phyloP scores from a whole-genome alignment of 2,888 invertebrate genomes.

The Dermolepida albohirtum region DNA sequence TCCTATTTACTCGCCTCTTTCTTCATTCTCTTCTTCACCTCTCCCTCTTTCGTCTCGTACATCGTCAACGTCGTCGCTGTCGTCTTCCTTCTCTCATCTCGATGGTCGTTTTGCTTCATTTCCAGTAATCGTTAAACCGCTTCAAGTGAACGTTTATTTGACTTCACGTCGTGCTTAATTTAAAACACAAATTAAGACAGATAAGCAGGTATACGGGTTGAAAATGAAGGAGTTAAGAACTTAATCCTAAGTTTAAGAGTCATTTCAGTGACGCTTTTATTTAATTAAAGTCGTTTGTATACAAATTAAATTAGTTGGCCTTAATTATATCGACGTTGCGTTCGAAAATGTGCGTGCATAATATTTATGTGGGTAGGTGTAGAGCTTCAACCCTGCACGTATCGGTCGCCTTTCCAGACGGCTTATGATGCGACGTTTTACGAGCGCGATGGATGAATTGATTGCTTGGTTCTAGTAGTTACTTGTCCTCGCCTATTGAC shows the following conservation, averaged over 20 bases:
- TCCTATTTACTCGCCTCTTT: slow-evolving; percentile 12
- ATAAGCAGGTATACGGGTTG: slow-evolving; percentile 54
- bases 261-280: slow-evolving; percentile 49
- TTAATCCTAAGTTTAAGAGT: slow-evolving; percentile 57
- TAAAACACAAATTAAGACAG: slow-evolving; percentile 59
- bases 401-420: background rate
- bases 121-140: slow-evolving; percentile 36
- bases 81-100: slow-evolving; percentile 8
- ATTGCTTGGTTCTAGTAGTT: too few species aligned
- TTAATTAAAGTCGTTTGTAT: slow-evolving; percentile 57
- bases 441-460: too few species aligned
- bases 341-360: too few species aligned
- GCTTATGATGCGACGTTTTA: too few species aligned
- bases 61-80: slow-evolving; percentile 7
- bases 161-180: slow-evolving; percentile 56
- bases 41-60: slow-evolving; percentile 13
- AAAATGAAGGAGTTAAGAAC: slow-evolving; percentile 57
- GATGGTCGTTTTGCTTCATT: slow-evolving; percentile 29
- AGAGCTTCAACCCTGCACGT: background rate
- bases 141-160: slow-evolving; percentile 49
- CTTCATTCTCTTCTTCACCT: slow-evolving; percentile 3
- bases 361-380: too few species aligned
- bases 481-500: too few species aligned
- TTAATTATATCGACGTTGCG: slow-evolving; percentile 49
- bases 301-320: slow-evolving; percentile 57